Evolutionary conservation across 2,797 vertebrate genomes (phyloP), one percentile per base, ranked within the genome.

Genomic region (Taeniopygia guttata): DNA sequence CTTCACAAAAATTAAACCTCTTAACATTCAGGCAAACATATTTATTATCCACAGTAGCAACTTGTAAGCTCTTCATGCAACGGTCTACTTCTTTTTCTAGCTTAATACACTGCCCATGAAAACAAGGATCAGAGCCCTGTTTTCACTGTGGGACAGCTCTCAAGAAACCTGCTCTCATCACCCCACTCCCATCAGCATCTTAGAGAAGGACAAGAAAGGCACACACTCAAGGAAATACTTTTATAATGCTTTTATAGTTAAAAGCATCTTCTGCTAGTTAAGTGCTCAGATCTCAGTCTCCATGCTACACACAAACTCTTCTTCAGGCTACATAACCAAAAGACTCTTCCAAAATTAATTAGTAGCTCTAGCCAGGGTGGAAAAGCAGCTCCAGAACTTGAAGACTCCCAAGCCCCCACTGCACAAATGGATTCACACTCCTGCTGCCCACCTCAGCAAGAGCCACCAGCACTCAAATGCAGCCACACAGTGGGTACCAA

Each of bases 1-100:
- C 70, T 62, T 74, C 48, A 64, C 81, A 95, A 94, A 83, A 93
- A 94, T 68, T 76, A 95, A 95, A 92, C 86, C 93, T 87, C 86
- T 92, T 95, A 94, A 89, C n/a, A 32, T 43, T 68, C 84, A 87
- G 22, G 38, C 56, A 90, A 90, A 74, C 75, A 52, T 54, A 80
- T 80, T 90, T 95, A 90, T 87, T 87, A 92, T 51, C 42, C 56
- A 60, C 49, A 62, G 52, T 64, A 76, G 22, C 63, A 83, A 72
- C 34, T 21, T 51, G 56, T 68, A 80, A 95, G 45, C 64, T 74
- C 56, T 94, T 90, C 34, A 55, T 7, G 4, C 16, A 76, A 51
- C 0, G 2, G 64, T 43, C 38, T 60, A 23, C 36, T 29, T 76
- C n/a, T 67, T 91, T 38, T 81, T 56, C 55, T 58, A 70, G 30